Evolutionary conservation across 2,113 vertebrate species (phyloP), one percentile per base, ranked within the genome.

Genomic region (Gobius niger): DNA sequence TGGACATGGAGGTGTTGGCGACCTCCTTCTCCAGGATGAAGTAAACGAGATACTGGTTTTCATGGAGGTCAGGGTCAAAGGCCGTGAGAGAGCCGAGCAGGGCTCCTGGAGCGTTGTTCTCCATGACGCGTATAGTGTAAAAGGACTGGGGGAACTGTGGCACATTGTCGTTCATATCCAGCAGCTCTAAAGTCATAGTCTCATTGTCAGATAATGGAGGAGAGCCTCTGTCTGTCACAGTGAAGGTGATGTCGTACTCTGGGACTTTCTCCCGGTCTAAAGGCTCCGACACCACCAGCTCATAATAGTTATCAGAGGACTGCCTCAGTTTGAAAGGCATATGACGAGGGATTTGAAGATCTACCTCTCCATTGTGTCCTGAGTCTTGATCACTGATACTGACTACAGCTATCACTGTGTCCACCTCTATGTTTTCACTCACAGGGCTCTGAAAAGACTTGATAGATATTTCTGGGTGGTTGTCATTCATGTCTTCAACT

Each of bases 61-160:
- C 87, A 15, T 91, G 84, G 63, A 89, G 86, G 70, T 95, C 94
- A 0, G 92, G 90, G 77, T 95, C 94, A 76, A 87, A 42, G 0
- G 94, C 93, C 0, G 90, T 91, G 47, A 93, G 90, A 0, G 90
- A 91, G 70, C 92, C 92, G 53, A 95, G 90, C 72, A 93, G 85
- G 52, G 94, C 91, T 0, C 93, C 94, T 0, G 93, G 94, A 0
- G 92, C 91, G 0, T 94, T 95, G 83, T 95, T 95, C 82, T 95
- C 93, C 72, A 82, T 87, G 50, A 95, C 90, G 0, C 89, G 91
- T 56, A 88, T 85, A 1, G 72, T 82, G 57, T 88, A 85, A 65
- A 82, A 85, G 1, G 86, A 82, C 79, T 77, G 75, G 9, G 86
- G 65, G 59, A 88, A 88, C 72, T 77, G 74, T 47, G 85, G 85